Percentiles rank a stretch among this genome's conserved stretches.
phyloP scores from a whole-genome alignment of 2,888 invertebrate genomes.

The Imbricaverruca yamaguchii region DNA sequence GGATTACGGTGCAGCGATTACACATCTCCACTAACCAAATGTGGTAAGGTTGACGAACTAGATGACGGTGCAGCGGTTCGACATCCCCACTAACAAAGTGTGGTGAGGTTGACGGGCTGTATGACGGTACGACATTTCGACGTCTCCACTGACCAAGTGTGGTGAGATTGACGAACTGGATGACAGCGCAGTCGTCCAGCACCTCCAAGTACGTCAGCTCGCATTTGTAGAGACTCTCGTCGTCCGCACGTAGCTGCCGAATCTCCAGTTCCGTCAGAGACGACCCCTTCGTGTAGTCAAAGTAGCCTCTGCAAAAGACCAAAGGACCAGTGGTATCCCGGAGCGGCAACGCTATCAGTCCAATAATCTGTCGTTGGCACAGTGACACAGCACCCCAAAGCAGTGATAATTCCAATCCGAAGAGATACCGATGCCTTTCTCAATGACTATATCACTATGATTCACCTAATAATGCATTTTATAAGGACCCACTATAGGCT shows the following conservation, averaged over 20 bases:
- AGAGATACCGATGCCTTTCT: no score
- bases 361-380: no score
- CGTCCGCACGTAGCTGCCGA: conserved; percentile 57
- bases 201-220: conserved; percentile 56
- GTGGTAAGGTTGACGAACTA: conserved; percentile 59
- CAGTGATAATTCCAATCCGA: no score
- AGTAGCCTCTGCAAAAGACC: conserved; percentile 53
- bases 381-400: no score
- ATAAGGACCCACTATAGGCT: no score
- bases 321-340: no score
- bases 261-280: conserved; percentile 62
- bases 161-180: conserved; percentile 54
- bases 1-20: no score
- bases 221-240: conserved; percentile 46
- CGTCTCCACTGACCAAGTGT: conserved; percentile 59
- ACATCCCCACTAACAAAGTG: conserved; percentile 56
- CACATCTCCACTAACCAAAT: conserved; percentile 54
- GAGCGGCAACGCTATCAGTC: no score
- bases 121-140: no score
- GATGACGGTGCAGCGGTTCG: conserved; percentile 50
- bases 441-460: no score
- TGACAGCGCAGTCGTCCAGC: conserved; percentile 57
- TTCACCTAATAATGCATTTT: no score
- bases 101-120: conserved; percentile 68
- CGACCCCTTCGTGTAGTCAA: conserved; percentile 57